Conservation (phyloP, 2,888 invertebrate genomes). For the Drosophila diplacantha region DNA sequence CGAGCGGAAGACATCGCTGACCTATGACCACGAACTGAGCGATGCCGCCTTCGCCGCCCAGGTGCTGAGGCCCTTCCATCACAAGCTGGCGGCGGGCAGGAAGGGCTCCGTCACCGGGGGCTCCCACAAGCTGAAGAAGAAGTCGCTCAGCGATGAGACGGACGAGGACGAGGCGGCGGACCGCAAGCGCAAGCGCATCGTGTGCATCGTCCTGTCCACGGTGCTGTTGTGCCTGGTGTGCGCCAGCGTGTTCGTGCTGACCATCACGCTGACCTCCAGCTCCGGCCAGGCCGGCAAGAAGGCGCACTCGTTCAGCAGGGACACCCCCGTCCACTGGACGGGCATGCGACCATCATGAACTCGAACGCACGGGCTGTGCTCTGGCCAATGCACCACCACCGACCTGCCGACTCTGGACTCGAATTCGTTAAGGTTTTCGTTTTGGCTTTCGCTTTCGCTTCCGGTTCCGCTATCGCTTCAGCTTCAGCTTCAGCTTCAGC, state of each 20-base stretch:
- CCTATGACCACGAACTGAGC: conserved; percentile 76
- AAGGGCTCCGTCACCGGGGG: conserved; percentile 73
- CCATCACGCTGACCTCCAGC: conserved; percentile 86
- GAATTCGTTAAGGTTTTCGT: conserved; percentile 35
- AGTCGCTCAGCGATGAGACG: conserved; percentile 78
- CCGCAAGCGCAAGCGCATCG: conserved; percentile 83
- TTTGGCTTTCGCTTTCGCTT: conserved; percentile 11
- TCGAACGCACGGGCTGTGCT: conserved; percentile 38
- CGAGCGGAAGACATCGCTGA: conserved; percentile 75
- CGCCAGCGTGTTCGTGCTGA: conserved; percentile 86
- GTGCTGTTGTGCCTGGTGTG: conserved; percentile 86
- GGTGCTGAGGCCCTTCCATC: conserved; percentile 76
- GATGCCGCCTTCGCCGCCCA: conserved; percentile 77
- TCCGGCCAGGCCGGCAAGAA: conserved; percentile 83
- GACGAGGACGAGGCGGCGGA: conserved; percentile 81
- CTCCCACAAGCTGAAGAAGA: conserved; percentile 75
- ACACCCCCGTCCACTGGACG: conserved; percentile 78
- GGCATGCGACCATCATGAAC: conserved; percentile 75
- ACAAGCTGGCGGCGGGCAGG: conserved; percentile 72
- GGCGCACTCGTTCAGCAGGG: conserved; percentile 82
- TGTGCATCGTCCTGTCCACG: conserved; percentile 83
- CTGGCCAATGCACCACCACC: conserved; percentile 10
- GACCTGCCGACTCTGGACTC: conserved; percentile 22
- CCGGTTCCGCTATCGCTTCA: conserved; percentile 35
- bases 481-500: conserved; percentile 36